These are phyloP conservation scores for Chaenogobius annularis DNA, from an alignment of 2,113 vertebrate genomes.

Conservation along the genomic window DNA sequence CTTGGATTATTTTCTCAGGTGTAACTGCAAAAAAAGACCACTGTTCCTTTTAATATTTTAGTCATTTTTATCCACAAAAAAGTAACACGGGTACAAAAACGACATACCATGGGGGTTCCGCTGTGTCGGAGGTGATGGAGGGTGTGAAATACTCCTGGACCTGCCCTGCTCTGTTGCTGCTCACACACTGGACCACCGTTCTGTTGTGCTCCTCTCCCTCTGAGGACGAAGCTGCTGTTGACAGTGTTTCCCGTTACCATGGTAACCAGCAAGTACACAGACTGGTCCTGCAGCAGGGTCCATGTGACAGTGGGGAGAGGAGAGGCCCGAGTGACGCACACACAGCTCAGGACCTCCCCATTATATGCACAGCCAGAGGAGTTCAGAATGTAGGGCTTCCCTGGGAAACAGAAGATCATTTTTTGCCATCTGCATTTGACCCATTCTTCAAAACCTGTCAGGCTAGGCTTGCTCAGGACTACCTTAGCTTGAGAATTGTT, in stretches of 20 bases:
- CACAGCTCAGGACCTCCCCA: slow-evolving; percentile 35
- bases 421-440: too few species aligned
- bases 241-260: slow-evolving; percentile 25
- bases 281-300: slow-evolving; percentile 19
- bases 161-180: slow-evolving; percentile 25
- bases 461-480: too few species aligned
- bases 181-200: slow-evolving; percentile 34
- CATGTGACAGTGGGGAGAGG: slow-evolving; percentile 53
- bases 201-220: not conserved
- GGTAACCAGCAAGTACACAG: slow-evolving; percentile 16
- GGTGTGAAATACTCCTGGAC: slow-evolving; percentile 14
- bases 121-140: rapidly evolving
- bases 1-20: rapidly evolving
- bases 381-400: slow-evolving; percentile 6
- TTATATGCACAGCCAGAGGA: slow-evolving; percentile 32
- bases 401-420: not conserved
- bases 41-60: not conserved
- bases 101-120: not conserved
- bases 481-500: too few species aligned
- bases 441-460: too few species aligned
- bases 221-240: slow-evolving; percentile 39
- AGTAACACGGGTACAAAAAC: not conserved
- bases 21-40: not conserved
- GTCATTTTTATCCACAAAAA: not conserved
- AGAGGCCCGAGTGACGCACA: slow-evolving; percentile 47